Base-by-base conservation (phyloP, 23 tunicate genomes). In the Diplosoma virens region DNA sequence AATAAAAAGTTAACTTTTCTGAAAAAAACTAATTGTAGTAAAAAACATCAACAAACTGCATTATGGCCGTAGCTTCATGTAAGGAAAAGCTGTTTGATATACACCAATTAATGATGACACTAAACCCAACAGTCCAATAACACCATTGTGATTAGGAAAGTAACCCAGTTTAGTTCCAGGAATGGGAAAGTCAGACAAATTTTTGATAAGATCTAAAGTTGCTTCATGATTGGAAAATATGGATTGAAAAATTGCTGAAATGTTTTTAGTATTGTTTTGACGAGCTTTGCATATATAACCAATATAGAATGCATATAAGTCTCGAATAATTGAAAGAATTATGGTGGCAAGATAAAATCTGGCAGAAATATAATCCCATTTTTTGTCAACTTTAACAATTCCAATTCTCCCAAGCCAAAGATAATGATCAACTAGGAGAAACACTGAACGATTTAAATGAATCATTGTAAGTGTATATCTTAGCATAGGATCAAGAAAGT, bases 351-450 rank as follows among this genome's bases (percentile, higher is more conserved):
- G 78, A 56, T 73, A 92, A 71, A 84, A 85, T 30, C 82, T 68
- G 16, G 82, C 73, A 9, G 97, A 66, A 9, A 77, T 58, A 1
- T 32, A 55, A 18, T 70, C 83, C 97, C 97, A 92, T 31, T 59
- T 33, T 47, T 92, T 92, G 58, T 92, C 81, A n/a, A 81, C 80
- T 7, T 60, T 69, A 14, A 73, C 32, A 11, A 92, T 14, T 1
- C 97, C 97, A 37, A 85, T 73, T 52, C 74, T 68, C 22, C 97
- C 97, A 68, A 85, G 30, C 97, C 97, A 92, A 32, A 92, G n/a
- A 52, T 92, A 92, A 50, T 92, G 90, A 53, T 92, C 97, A 70
- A 92, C 36, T 0, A 81, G 55, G 5, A 92, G 67, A 33, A 59
- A 85, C 20, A 48, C 6, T 0, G 84, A 81, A 3, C 84, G 67